phyloP scores from a whole-genome alignment of 1,140 invertebrate genomes.

The Solen grandis region DNA sequence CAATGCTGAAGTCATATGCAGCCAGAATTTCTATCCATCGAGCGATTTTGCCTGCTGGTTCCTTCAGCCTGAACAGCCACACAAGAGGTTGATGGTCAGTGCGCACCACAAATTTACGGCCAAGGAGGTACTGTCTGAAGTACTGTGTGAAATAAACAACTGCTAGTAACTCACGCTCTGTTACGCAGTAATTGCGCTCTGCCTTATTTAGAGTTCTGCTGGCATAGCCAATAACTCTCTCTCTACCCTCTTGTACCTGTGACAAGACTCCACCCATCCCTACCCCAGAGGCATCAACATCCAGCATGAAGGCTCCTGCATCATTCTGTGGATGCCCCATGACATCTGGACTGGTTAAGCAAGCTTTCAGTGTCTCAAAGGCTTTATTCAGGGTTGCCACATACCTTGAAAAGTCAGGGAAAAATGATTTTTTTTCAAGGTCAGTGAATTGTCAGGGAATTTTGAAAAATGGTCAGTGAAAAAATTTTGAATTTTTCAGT shows the following conservation, averaged over 20 bases:
- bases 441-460: no score
- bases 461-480: no score
- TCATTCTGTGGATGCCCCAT: constrained; percentile 16
- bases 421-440: no score
- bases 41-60: constrained; percentile 55
- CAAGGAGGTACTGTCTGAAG: constrained; percentile 49
- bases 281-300: constrained; percentile 57
- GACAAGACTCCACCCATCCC: constrained; percentile 69
- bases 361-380: constrained; percentile 56
- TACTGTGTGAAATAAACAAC: constrained; percentile 36
- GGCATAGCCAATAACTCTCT: constrained; percentile 56
- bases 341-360: constrained; percentile 38
- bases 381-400: no score
- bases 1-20: constrained; percentile 30
- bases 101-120: constrained; percentile 32
- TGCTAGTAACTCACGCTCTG: constrained; percentile 39
- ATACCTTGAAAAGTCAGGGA: no score
- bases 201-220: constrained; percentile 35
- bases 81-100: constrained; percentile 53
- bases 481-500: no score
- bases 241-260: constrained; percentile 60
- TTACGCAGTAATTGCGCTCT: constrained; percentile 42
- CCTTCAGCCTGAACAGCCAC: constrained; percentile 53
- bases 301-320: constrained; percentile 33
- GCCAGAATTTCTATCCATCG: constrained; percentile 32